Evolutionary conservation across 2,113 vertebrate genomes (phyloP).

Genomic region (Charina bottae): DNA sequence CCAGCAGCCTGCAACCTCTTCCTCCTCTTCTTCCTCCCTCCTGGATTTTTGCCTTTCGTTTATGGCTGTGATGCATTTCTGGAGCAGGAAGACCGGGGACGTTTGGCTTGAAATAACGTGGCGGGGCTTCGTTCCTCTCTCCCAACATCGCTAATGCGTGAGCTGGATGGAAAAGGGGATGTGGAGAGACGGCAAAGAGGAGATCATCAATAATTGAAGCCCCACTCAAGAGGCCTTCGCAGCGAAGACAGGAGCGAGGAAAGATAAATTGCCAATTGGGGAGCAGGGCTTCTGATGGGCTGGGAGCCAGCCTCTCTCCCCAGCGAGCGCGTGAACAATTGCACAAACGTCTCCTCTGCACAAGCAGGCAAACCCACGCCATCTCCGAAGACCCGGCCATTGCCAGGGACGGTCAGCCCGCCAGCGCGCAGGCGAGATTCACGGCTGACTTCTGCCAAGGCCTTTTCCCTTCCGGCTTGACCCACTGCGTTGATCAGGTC

Average conservation of each 20-base stretch:
- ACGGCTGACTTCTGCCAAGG: too few relatives aligned
- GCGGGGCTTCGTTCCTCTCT: background rate
- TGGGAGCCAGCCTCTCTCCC: background rate
- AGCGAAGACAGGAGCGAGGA: conserved; percentile 61
- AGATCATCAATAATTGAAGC: conserved; percentile 73
- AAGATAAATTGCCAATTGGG: conserved; percentile 32
- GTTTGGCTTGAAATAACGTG: background rate
- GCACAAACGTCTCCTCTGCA: background rate
- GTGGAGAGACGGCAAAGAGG: conserved; percentile 55
- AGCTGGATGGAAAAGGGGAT: background rate
- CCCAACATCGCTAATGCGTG: conserved; percentile 62
- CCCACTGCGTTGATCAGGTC: background rate
- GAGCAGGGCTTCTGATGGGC: background rate
- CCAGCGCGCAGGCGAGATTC: background rate
- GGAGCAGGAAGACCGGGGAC: conserved; percentile 1
- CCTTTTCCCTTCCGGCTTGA: too few relatives aligned
- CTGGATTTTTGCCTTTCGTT: background rate
- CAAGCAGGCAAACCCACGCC: background rate
- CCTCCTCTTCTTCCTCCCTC: background rate
- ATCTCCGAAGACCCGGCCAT: background rate
- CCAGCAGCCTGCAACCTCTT: background rate
- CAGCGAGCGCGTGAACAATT: background rate
- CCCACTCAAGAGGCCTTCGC: conserved; percentile 55
- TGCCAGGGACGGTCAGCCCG: background rate
- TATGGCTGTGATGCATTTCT: background rate